Evolutionary conservation across 2,888 invertebrate species (phyloP).

Genomic region (Andrena bucephala): DNA sequence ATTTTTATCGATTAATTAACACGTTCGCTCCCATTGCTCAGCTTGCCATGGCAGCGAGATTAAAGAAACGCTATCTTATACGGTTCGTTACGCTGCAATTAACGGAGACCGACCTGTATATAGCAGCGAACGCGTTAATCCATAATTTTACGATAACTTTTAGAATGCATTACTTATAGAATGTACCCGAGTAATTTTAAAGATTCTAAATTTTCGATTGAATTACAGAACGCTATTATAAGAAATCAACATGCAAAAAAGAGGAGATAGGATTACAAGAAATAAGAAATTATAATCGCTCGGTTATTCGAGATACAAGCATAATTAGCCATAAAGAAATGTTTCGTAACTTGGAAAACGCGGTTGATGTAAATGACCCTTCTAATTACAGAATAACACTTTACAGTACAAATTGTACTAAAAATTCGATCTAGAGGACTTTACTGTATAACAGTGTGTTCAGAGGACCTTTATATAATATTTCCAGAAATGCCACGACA

Average conservation of each 20-base stretch:
- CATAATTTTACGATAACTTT: not conserved
- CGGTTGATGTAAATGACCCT: slow-evolving; percentile 34
- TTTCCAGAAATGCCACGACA: slow-evolving; percentile 55
- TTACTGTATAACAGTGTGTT: not conserved
- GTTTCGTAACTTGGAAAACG: slow-evolving; percentile 27
- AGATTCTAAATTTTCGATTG: not conserved
- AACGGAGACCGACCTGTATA: no score
- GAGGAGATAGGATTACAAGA: not conserved
- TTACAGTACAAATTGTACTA: not conserved
- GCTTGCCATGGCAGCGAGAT: no score
- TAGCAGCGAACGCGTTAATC: not conserved
- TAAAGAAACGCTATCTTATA: no score
- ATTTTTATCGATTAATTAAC: slow-evolving; percentile 7
- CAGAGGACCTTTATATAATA: not conserved
- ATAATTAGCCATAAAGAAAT: slow-evolving; percentile 50
- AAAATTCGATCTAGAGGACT: not conserved
- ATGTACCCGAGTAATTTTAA: not conserved
- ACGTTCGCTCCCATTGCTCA: no score
- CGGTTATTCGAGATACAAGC: slow-evolving; percentile 22
- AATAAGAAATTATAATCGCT: slow-evolving; percentile 20
- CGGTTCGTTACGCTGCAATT: no score
- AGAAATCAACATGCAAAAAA: not conserved
- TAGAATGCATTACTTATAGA: not conserved
- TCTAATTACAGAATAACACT: slow-evolving; percentile 12
- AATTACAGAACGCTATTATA: slow-evolving; percentile 25